Conservation (phyloP, 1,140 invertebrate species). For the Branchinecta lindahli region DNA sequence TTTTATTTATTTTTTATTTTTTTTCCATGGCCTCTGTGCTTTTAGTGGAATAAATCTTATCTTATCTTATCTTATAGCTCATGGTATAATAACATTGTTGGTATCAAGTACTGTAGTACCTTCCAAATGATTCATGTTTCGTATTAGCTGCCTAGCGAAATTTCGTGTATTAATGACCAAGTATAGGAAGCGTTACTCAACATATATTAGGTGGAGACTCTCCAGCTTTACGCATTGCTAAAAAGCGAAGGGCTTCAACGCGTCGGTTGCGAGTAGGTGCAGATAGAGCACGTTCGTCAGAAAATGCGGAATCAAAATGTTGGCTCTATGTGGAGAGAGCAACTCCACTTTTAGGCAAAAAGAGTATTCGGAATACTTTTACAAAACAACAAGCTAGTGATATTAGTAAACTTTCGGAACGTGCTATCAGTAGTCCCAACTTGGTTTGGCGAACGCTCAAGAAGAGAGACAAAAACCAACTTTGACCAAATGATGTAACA, state of each 20-base stretch:
- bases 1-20: no score
- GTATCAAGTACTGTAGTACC: no score
- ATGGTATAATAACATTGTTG: no score
- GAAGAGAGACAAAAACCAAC: no score
- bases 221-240: no score
- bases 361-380: not conserved
- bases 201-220: not conserved
- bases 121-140: no score
- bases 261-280: not conserved
- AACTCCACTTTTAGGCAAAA: not conserved
- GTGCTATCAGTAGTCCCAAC: conserved; percentile 7
- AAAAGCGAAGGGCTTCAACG: not conserved
- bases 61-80: no score
- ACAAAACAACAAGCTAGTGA: not conserved
- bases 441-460: conserved; percentile 1
- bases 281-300: not conserved
- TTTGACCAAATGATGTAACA: no score
- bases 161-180: conserved; percentile 6
- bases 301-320: conserved; percentile 5
- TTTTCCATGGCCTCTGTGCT: no score
- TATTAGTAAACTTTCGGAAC: conserved; percentile 6
- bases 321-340: not conserved
- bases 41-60: no score
- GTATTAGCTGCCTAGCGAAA: conserved; percentile 4
- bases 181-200: not conserved